These are phyloP conservation scores for Phaonia tiefii DNA, from an alignment of 2,888 invertebrate species.

Conservation along the genomic window DNA sequence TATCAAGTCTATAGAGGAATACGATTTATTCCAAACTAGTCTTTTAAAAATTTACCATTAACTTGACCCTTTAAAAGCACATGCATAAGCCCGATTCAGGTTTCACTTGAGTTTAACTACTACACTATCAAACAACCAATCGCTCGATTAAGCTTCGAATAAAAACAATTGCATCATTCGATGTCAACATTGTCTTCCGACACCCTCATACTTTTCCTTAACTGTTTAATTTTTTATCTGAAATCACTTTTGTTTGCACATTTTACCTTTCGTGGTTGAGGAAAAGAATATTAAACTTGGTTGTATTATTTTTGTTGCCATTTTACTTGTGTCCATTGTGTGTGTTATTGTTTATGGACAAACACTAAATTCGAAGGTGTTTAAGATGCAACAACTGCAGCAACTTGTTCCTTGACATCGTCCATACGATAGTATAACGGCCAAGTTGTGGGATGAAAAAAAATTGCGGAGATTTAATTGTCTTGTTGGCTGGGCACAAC, in stretches of 20 bases:
- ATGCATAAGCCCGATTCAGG: too few species aligned
- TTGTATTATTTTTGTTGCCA: background rate
- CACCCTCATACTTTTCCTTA: slow-evolving; percentile 17
- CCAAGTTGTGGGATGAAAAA: background rate
- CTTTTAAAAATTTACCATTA: too few species aligned
- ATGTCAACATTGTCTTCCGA: slow-evolving; percentile 32
- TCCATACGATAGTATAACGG: too few species aligned
- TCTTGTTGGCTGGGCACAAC: background rate
- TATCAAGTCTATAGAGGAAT: too few species aligned
- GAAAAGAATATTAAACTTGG: background rate
- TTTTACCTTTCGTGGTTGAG: slow-evolving; percentile 54
- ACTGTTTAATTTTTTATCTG: background rate
- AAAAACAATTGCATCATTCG: too few species aligned
- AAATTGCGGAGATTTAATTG: slow-evolving; percentile 16
- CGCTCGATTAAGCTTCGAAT: too few species aligned
- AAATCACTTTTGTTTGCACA: slow-evolving; percentile 28
- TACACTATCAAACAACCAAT: too few species aligned
- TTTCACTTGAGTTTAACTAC: too few species aligned
- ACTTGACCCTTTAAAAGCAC: too few species aligned
- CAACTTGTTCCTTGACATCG: background rate
- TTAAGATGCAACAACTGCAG: slow-evolving; percentile 26
- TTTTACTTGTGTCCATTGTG: background rate
- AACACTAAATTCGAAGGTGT: slow-evolving; percentile 16
- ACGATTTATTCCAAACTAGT: too few species aligned
- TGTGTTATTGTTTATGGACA: background rate